Evolutionary conservation across 2,888 invertebrate genomes (phyloP).

Genomic region (Saturnia japonica): DNA sequence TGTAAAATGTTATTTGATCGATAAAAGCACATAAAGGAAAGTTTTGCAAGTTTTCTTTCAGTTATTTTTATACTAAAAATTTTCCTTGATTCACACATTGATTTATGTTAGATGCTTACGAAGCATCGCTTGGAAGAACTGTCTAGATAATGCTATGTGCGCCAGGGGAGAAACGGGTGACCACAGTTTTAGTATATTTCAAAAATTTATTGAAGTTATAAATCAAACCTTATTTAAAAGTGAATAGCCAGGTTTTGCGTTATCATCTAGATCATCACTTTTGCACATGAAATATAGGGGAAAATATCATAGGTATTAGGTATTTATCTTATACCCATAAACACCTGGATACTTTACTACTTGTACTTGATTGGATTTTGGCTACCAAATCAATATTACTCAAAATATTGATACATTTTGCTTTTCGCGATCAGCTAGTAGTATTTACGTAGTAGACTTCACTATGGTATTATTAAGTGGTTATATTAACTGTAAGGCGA

Average conservation of each 20-base stretch:
- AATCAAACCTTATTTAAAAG: not conserved
- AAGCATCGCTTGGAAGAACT: constrained; percentile 33
- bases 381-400: not conserved
- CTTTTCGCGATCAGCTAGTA: too few relatives aligned
- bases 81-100: constrained; percentile 24
- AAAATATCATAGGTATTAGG: too few relatives aligned
- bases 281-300: too few relatives aligned
- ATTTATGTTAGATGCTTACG: constrained; percentile 33
- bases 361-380: not conserved
- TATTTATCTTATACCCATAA: too few relatives aligned
- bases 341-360: too few relatives aligned
- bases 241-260: not conserved
- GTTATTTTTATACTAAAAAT: constrained; percentile 24
- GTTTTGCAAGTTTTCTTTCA: constrained; percentile 15
- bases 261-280: not conserved
- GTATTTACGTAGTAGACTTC: too few relatives aligned
- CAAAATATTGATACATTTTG: not conserved
- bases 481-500: not conserved
- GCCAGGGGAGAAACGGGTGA: constrained; percentile 24
- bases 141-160: constrained; percentile 30
- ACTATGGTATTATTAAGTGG: too few relatives aligned
- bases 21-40: not conserved
- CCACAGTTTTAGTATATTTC: not conserved
- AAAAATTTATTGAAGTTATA: not conserved
- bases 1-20: constrained; percentile 1